These are phyloP conservation scores for Gallinago jamesoni DNA, from an alignment of 2,113 vertebrate genomes.

Conservation along the genomic window DNA sequence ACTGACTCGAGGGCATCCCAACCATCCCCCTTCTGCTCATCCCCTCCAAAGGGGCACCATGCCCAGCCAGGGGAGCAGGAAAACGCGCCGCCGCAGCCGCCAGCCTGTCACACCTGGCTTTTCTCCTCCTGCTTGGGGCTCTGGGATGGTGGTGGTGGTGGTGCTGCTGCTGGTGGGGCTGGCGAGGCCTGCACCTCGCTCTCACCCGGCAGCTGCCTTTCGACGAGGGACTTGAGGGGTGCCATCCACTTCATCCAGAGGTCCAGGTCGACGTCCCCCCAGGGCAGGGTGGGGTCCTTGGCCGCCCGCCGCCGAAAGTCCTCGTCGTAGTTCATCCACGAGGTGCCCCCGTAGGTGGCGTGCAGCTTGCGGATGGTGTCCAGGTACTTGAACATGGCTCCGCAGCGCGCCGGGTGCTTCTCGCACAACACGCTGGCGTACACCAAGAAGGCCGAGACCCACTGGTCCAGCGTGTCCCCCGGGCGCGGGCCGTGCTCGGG, in stretches of 20 bases:
- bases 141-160: neutral
- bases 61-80: neutral
- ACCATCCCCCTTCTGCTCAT: neutral
- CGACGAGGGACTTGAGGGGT: conserved; percentile 45
- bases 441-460: conserved; percentile 70
- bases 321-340: conserved; percentile 68
- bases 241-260: conserved; percentile 72
- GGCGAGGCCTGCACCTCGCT: neutral
- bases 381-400: conserved; percentile 72
- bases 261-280: conserved; percentile 65
- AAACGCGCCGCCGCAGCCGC: neutral
- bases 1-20: neutral
- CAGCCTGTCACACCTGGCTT: conserved; percentile 54
- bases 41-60: neutral
- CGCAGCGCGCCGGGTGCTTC: conserved; percentile 66
- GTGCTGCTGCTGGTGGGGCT: neutral
- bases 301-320: conserved; percentile 63
- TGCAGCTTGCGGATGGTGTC: conserved; percentile 69
- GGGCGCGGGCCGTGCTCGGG: conserved; percentile 57
- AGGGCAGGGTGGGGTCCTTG: conserved; percentile 56
- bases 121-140: conserved; percentile 56
- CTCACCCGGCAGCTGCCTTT: neutral
- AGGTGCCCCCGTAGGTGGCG: conserved; percentile 63
- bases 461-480: conserved; percentile 71
- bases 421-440: conserved; percentile 69